A percentile compares a stretch with the other conserved stretches of the same genome.
Evolutionary conservation across 2,797 vertebrate genomes (phyloP).

Genomic region (Orientallactaga sibirica): DNA sequence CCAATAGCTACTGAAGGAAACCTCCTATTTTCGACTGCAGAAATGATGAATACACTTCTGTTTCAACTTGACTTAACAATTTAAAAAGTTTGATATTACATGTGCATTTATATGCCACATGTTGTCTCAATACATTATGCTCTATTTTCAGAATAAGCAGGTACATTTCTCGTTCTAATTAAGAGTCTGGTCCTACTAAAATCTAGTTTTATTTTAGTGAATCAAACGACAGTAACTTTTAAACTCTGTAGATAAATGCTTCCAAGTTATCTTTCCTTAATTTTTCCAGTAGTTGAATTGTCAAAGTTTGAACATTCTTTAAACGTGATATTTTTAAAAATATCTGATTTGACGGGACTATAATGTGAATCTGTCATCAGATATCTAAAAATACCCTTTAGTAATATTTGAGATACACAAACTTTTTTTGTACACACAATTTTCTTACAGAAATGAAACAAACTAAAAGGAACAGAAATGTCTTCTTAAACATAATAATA

Average conservation of each 20-base stretch:
- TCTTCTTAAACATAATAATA: neutral
- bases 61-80: conserved; percentile 53
- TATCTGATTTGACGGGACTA: neutral
- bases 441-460: neutral
- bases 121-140: neutral
- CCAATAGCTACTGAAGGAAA: conserved; percentile 66
- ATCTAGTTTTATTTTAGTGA: conserved; percentile 24
- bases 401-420: neutral
- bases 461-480: neutral
- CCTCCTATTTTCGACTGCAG: conserved; percentile 5
- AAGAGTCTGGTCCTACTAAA: neutral
- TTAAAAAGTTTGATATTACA: conserved; percentile 51
- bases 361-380: neutral
- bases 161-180: conserved; percentile 30
- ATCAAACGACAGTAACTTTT: neutral
- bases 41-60: conserved; percentile 40
- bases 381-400: neutral
- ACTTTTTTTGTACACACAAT: neutral
- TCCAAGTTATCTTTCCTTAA: neutral
- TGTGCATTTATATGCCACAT: conserved; percentile 36
- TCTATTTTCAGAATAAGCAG: conserved; percentile 43
- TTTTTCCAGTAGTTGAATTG: neutral
- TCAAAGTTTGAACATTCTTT: neutral
- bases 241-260: neutral
- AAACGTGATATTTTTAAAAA: conserved; percentile 27